Percentiles rank a stretch among this genome's conserved stretches.
Evolutionary conservation across 1,140 invertebrate species (phyloP).

Genomic region (Megathymus violae): DNA sequence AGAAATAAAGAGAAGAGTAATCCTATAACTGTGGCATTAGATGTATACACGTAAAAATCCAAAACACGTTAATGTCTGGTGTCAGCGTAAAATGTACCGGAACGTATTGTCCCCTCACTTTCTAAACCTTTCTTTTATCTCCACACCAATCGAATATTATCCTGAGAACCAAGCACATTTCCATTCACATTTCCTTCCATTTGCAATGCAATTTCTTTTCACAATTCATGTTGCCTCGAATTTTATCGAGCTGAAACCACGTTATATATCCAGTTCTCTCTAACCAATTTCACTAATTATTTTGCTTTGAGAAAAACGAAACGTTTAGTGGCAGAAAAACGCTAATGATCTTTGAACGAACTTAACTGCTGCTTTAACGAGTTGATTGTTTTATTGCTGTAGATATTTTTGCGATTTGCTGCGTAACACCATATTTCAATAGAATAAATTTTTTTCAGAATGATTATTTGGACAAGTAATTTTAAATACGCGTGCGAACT

Average conservation of each 20-base stretch:
- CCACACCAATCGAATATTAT: conserved; percentile 52
- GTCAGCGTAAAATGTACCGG: too few relatives aligned
- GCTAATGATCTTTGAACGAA: conserved; percentile 54
- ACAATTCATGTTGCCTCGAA: conserved; percentile 55
- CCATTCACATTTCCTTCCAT: conserved; percentile 65
- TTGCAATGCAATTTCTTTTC: conserved; percentile 68
- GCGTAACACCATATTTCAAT: conserved; percentile 30
- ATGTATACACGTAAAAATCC: too few relatives aligned
- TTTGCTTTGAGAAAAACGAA: conserved; percentile 39
- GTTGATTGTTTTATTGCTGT: conserved; percentile 49
- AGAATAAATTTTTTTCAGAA: conserved; percentile 23
- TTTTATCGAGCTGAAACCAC: conserved; percentile 40
- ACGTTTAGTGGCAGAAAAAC: conserved; percentile 47
- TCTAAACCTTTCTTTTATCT: conserved; percentile 56
- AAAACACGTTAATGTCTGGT: too few relatives aligned
- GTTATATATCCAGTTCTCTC: conserved; percentile 37
- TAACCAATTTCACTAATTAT: conserved; percentile 54
- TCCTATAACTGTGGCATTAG: too few relatives aligned
- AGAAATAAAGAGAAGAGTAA: too few relatives aligned
- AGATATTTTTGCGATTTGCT: conserved; percentile 17
- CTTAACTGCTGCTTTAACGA: conserved; percentile 46
- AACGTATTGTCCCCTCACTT: not conserved
- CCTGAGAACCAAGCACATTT: conserved; percentile 50
- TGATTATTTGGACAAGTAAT: not conserved
- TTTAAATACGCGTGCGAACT: too few relatives aligned